Conservation (phyloP, 2,888 invertebrate species). For the Anthoptus insignis region DNA sequence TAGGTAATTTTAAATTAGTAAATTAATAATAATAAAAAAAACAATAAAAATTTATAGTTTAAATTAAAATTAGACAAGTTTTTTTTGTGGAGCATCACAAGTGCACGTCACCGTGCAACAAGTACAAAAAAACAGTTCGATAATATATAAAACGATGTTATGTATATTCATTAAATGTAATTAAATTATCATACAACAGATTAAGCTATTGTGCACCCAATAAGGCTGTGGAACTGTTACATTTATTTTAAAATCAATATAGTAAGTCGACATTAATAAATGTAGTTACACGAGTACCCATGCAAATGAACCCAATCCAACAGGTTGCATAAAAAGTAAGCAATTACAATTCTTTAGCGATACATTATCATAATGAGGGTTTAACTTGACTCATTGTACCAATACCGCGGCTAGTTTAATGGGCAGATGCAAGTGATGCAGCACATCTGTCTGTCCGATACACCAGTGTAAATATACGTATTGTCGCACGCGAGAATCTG, state of each 20-base stretch:
- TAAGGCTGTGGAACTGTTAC: neutral
- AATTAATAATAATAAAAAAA: no score
- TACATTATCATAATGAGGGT: constrained; percentile 12
- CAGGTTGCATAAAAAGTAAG: neutral
- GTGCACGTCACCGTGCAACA: no score
- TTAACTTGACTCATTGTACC: constrained; percentile 2
- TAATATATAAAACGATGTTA: neutral
- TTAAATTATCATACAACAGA: neutral
- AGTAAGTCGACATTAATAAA: neutral
- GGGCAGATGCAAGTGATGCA: constrained; percentile 8
- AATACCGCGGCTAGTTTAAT: neutral
- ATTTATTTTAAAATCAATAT: neutral
- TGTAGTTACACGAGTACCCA: neutral
- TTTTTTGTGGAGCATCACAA: no score
- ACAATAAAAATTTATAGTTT: no score
- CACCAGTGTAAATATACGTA: neutral
- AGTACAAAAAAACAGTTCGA: no score
- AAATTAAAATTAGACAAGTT: no score
- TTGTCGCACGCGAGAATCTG: constrained; percentile 4
- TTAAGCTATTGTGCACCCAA: neutral
- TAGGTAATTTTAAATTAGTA: no score
- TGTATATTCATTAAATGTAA: neutral
- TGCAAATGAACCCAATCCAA: constrained; percentile 1
- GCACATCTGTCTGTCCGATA: constrained; percentile 1
- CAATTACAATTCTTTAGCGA: constrained; percentile 13